Evolutionary conservation across 2,797 vertebrate species (phyloP), one percentile per base, ranked within the genome.

Genomic region (Graptemys geographica): DNA sequence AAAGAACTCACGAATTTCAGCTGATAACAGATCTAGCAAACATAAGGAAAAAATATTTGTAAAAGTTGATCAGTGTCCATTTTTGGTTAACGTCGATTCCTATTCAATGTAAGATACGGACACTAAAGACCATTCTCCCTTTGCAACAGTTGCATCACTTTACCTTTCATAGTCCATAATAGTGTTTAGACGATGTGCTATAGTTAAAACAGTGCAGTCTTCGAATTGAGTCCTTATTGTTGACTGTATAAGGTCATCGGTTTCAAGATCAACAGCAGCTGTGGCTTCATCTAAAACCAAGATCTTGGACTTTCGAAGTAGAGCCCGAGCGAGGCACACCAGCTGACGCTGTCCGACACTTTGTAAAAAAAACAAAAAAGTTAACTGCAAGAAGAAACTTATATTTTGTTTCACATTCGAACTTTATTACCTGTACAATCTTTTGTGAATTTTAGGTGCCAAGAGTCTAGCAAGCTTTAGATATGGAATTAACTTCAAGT

Each of bases 141-240:
- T 1, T 87, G 56, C 37, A 76, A 37, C 44, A 84, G 47, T 8
- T 2, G 33, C 4, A 9, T 15, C 33, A 44, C 52, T 2, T 90
- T 97, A 99, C 99, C 99, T 98, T 2, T 98, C 99, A 92, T 99
- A 99, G 97, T 99, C 99, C 99, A 99, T 99, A 96, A 99, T 99
- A 28, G 99, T 99, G 97, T 99, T 99, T 69, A 99, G 98, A 53
- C 99, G 98, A 95, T 99, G 99, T 3, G 99, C 99, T 11, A 99
- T 99, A 44, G 99, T 99, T 91, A 99, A 98, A 53, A 99, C 99
- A 0, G 99, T 99, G 92, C 99, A 99, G 81, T 98, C 98, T 44
- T 99, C 98, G 94, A 99, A 99, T 84, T 99, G 99, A 4, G 98
- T 99, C 88, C 98, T 98, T 96, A 99, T 99, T 23, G 99, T 99